These are phyloP conservation scores for Oreochromis niloticus DNA, from an alignment of 2,113 vertebrate genomes.

Conservation along the genomic window DNA sequence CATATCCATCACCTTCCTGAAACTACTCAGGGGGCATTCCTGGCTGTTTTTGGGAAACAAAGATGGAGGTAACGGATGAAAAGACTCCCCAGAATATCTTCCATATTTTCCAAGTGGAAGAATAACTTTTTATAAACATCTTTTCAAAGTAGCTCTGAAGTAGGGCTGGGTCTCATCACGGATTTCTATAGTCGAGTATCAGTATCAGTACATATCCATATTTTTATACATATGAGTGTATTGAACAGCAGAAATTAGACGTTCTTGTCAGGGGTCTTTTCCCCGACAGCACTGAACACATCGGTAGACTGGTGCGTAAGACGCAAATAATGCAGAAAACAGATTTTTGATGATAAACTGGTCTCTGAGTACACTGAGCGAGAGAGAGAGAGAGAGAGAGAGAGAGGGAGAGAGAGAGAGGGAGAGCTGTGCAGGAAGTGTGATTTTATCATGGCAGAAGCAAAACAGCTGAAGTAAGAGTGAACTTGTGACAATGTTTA, in stretches of 20 bases:
- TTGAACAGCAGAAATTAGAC: too few relatives aligned
- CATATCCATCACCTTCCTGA: background rate
- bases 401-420: too few relatives aligned
- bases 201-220: accelerated
- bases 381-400: too few relatives aligned
- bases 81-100: background rate
- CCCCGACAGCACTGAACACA: too few relatives aligned
- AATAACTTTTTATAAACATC: background rate
- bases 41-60: background rate
- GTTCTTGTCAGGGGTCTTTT: too few relatives aligned
- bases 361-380: too few relatives aligned
- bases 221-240: background rate
- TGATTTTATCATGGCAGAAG: background rate
- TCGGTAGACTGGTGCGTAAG: too few relatives aligned
- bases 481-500: background rate
- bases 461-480: background rate
- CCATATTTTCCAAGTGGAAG: background rate
- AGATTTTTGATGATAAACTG: too few relatives aligned
- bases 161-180: accelerated
- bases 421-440: too few relatives aligned
- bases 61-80: background rate
- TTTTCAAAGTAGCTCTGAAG: background rate
- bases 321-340: too few relatives aligned
- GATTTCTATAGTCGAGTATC: background rate
- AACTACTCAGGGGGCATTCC: background rate